Evolutionary conservation across 1,140 invertebrate species (phyloP), one percentile per base, ranked within the genome.

Genomic region (Wasmannia auropunctata): DNA sequence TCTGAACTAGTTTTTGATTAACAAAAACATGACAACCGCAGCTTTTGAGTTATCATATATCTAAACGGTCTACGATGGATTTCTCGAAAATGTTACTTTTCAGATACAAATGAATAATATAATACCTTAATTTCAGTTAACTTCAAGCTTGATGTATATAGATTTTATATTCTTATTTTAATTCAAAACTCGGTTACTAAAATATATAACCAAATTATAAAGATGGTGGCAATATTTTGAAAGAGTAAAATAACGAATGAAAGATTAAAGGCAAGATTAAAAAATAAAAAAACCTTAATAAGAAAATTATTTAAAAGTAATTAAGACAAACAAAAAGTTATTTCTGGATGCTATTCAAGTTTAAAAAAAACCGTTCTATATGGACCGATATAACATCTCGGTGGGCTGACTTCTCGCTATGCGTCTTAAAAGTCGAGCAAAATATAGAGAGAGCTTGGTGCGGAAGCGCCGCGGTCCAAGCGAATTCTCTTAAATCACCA

Each of bases 401-500:
- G 58, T n/a, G 31, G 6, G 14, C 34, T 25, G 34, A 58, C 22
- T 74, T 37, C 6, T 43, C 37, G 34, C 10, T 54, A 51, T 22
- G 60, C 77, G 46, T 56, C 62, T 51, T 56, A 46, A 74, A 90
- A 89, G 46, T 86, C 69, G 75, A 51, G 56, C 85, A 63, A 87
- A 43, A 86, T 77, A 87, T 81, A 70, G 28, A 58, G 28, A 58
- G 43, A 56, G 56, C 34, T 14, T 14, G 28, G 34, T 58, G 49
- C 67, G 67, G 79, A 58, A 70, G 54, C n/a, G n/a, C n/a, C n/a
- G n/a, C 86, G 80, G 40, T 62, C 49, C 79, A 72, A 56, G 31
- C 43, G 70, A 54, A 46, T 88, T 75, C 83, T 70, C 72, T 19
- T 90, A 90, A 90, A 90, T 88, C 89, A 90, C 83, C 14, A 75